These are phyloP conservation scores for Patella depressa DNA, from an alignment of 2,888 invertebrate species.

Conservation along the genomic window DNA sequence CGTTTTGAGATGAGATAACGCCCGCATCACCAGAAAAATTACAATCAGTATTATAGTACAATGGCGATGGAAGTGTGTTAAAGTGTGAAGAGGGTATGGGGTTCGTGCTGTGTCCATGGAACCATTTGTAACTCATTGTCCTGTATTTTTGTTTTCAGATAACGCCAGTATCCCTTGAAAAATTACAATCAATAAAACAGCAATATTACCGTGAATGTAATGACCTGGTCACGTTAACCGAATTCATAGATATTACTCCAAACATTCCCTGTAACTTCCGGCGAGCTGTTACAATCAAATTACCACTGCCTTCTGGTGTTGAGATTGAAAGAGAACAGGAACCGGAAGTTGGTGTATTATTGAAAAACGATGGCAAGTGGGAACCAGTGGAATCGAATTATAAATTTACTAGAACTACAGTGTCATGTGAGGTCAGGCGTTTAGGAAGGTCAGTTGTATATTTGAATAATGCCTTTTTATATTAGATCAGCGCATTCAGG, in stretches of 20 bases:
- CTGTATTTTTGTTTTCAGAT: slow-evolving; percentile 48
- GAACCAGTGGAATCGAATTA: slow-evolving; percentile 54
- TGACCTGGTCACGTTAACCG: slow-evolving; percentile 60
- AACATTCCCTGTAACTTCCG: slow-evolving; percentile 49
- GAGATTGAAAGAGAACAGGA: slow-evolving; percentile 54
- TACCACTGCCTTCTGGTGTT: slow-evolving; percentile 64
- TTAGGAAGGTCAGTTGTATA: slow-evolving; percentile 51
- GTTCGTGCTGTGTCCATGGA: background rate
- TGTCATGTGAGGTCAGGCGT: slow-evolving; percentile 63
- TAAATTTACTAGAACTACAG: slow-evolving; percentile 63
- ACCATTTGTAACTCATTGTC: no score
- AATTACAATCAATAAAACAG: slow-evolving; percentile 50
- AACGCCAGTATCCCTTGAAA: slow-evolving; percentile 54
- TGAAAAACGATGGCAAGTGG: slow-evolving; percentile 60
- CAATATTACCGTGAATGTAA: slow-evolving; percentile 55
- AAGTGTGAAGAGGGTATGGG: background rate
- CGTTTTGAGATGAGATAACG: no score
- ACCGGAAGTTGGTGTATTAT: slow-evolving; percentile 59
- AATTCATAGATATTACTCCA: slow-evolving; percentile 58
- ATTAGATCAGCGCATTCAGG: no score
- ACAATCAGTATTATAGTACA: no score
- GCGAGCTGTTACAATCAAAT: slow-evolving; percentile 64
- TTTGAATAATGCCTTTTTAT: no score
- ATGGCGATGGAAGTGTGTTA: no score
- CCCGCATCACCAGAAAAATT: no score